Conservation (phyloP, 2,113 vertebrate species). For the Scartelaos histophorus region DNA sequence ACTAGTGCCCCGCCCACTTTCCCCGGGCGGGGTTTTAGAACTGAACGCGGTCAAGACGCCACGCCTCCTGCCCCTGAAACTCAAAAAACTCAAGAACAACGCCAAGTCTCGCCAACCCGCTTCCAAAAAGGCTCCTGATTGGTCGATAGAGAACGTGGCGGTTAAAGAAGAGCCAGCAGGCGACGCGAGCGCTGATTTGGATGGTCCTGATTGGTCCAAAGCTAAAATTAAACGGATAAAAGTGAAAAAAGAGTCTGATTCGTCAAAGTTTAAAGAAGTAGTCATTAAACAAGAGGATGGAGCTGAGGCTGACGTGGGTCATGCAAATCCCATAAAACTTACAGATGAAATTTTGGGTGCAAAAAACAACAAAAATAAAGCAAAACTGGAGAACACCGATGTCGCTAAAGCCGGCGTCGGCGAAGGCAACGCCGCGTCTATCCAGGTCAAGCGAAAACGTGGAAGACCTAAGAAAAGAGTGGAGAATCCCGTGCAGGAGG, state of each 20-base stretch:
- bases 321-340: no score
- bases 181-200: not conserved
- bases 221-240: not conserved
- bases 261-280: not conserved
- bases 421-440: not conserved
- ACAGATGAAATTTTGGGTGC: not conserved
- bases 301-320: no score
- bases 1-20: not conserved
- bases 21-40: not conserved
- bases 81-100: not conserved
- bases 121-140: no score
- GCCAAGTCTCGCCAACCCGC: not conserved
- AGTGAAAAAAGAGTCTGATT: not conserved
- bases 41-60: not conserved
- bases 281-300: not conserved
- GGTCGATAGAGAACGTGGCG: not conserved
- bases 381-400: not conserved
- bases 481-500: not conserved
- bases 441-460: not conserved
- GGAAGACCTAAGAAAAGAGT: not conserved
- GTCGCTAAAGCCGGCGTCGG: not conserved
- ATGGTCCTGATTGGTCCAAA: not conserved
- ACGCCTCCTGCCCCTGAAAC: not conserved
- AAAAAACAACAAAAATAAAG: not conserved
- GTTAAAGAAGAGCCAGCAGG: not conserved